Conservation (phyloP, 2,113 vertebrate species). For the Stigmatopora argus region DNA sequence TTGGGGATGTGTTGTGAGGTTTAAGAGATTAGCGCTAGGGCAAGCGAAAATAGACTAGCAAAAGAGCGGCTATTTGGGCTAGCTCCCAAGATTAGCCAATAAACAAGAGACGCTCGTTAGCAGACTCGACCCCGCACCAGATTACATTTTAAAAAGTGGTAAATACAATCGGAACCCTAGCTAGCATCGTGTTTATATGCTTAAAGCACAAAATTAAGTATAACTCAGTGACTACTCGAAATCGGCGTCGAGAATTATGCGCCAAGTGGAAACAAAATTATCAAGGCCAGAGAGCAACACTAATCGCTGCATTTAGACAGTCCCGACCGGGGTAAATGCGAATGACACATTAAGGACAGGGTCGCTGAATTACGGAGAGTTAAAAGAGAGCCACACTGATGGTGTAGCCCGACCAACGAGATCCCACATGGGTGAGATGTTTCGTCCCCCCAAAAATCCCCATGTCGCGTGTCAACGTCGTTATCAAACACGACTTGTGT, state of each 20-base stretch:
- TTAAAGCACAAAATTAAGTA: neutral
- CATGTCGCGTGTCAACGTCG: neutral
- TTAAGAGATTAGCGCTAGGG: conserved; percentile 47
- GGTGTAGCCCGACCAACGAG: neutral
- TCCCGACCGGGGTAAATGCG: neutral
- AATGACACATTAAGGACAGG: neutral
- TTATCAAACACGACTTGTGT: neutral
- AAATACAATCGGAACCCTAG: neutral
- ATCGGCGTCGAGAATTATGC: neutral
- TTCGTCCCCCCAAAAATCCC: neutral
- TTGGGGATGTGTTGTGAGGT: conserved; percentile 11
- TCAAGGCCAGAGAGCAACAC: conserved; percentile 26
- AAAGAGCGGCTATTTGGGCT: conserved; percentile 22
- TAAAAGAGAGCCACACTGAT: neutral
- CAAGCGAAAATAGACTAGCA: conserved; percentile 51
- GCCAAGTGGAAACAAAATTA: neutral
- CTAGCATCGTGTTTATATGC: too few relatives aligned
- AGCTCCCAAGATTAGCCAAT: conserved; percentile 11
- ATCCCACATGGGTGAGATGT: neutral
- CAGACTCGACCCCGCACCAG: neutral
- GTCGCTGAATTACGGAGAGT: neutral
- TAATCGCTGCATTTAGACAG: neutral
- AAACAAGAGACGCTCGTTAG: neutral
- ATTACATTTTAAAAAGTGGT: neutral
- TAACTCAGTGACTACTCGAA: neutral